Base-by-base conservation (phyloP, 1,140 invertebrate species). In the Drosophila tsacasi region DNA sequence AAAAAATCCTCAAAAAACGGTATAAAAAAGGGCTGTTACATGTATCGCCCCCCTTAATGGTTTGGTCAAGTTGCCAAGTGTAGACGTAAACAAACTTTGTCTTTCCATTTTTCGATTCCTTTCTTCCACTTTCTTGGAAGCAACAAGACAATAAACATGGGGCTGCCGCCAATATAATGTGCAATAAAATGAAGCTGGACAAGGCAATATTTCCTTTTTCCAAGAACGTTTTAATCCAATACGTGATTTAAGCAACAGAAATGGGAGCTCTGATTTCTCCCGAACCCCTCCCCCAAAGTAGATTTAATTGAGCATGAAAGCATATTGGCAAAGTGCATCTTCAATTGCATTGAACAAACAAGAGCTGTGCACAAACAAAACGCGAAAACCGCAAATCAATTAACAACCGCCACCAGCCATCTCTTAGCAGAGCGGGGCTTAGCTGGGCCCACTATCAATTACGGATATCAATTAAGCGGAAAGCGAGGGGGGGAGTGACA, bases 381-480 rank as follows among this genome's bases (percentile, higher is more conserved):
- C 50, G 60, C 57, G 35, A 63, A 80, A 80, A 79, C 72, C 77
- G 64, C 81, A 73, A 67, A 80, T 80, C 81, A 73, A 84, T 84
- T 83, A 84, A 77, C 49, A 39, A 49, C 59, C 35, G 30, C 35
- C 44, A 66, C 21, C 57, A 57, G 47, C 25, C 39, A 50, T 66
- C 12, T 40, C 23, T 42, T 17, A 25, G n/a, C 6, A n/a, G 25
- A n/a, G 13, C 6, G 40, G 64, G 25, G 42, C 39, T 37, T 32
- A 39, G 6, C 32, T 12, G 40, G 27, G 23, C 37, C 54, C 54
- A 60, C 72, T 73, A 62, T 73, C 68, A 73, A 75, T 75, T 74
- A 74, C 69, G 39, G 46, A 46, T 21, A 46, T 62, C 71, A 74
- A 44, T 73, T 61, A 47, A 47, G 39, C 67, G 6, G 49, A 46